Evolutionary conservation across 2,113 vertebrate species (phyloP), one percentile per base, ranked within the genome.

Genomic region (Paraplagusia blochii): DNA sequence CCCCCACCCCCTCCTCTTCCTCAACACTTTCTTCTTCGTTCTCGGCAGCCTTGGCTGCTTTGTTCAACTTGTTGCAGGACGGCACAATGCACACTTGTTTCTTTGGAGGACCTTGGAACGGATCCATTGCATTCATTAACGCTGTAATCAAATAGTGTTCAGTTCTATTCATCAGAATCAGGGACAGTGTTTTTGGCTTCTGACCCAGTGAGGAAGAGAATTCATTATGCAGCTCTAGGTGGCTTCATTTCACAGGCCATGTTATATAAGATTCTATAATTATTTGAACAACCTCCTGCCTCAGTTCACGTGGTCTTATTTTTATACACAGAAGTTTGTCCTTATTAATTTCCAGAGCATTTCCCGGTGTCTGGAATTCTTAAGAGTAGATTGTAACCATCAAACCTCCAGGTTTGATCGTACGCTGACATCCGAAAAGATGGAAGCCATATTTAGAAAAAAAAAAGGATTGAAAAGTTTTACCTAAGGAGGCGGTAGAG

Each of bases 61-160:
- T 79, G 53, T 77, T 69, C 44, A 45, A 48, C 45, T 42, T 58
- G 51, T 63, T 53, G 34, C 47, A 29, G 45, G 63, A 36, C 35
- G 74, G 65, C 58, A 58, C 70, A 48, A 15, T 45, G 16, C 39
- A 53, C 63, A 19, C 40, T 66, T 76, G 58, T 65, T 66, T 45
- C 16, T 36, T 43, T 19, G 63, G 17, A 40, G 55, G 18, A 51
- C 45, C 48, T 51, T 64, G 63, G 47, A 68, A 66, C 18, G 39
- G 18, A 60, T 80, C 78, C 54, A 55, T 18, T 52, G 63, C 66
- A 50, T 69, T 72, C 44, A 76, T 79, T 53, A 43, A 57, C 57
- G 49, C 45, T 65, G 17, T 62, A 66, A 75, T 74, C 12, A 67
- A 72, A 71, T 46, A 44, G 67, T 52, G 56, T 44, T 40, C 13